phyloP scores from a whole-genome alignment of 2,113 vertebrate genomes.

The Gavia stellata region DNA sequence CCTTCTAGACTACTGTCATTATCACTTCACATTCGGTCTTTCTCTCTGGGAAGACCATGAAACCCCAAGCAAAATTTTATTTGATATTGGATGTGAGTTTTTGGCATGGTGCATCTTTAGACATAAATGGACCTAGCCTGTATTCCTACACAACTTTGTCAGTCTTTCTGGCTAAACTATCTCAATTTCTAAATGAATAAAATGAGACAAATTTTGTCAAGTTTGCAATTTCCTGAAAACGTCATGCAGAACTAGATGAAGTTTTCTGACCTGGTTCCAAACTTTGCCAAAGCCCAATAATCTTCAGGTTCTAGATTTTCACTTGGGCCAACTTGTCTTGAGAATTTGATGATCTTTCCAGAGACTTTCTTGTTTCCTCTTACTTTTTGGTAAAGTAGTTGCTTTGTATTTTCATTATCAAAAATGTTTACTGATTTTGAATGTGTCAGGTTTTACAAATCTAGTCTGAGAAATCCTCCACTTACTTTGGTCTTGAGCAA shows the following conservation, averaged over 20 bases:
- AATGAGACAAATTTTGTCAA: background rate
- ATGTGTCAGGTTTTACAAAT: background rate
- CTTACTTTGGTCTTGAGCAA: background rate
- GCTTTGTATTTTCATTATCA: background rate
- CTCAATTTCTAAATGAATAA: background rate
- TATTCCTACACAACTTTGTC: background rate
- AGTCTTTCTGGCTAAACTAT: background rate
- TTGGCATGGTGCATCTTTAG: background rate
- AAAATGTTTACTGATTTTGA: background rate
- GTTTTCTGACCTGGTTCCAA: background rate
- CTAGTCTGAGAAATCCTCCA: background rate
- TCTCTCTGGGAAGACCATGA: background rate
- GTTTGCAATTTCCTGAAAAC: background rate
- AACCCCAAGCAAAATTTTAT: background rate
- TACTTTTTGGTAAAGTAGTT: background rate
- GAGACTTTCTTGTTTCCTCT: background rate
- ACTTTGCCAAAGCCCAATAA: background rate
- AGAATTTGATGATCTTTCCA: background rate
- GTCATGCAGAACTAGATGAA: background rate
- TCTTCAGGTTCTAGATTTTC: background rate
- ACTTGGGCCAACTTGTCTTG: background rate
- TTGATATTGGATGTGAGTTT: background rate
- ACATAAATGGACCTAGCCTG: background rate
- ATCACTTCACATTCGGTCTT: background rate
- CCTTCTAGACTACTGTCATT: background rate